Evolutionary conservation across 1,140 invertebrate genomes (phyloP).

Genomic region (Rhopalosiphum padi): DNA sequence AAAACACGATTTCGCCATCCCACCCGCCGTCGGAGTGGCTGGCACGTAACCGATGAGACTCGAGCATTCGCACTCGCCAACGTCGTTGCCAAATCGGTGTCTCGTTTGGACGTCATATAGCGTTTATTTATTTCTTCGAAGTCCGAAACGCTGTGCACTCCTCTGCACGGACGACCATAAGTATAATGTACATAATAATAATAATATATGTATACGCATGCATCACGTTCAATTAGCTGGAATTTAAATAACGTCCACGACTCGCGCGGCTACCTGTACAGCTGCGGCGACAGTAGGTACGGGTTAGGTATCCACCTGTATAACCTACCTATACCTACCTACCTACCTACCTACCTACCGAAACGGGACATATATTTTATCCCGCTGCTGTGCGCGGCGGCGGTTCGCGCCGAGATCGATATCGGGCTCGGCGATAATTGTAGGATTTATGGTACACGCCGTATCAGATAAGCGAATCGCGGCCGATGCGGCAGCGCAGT

Average conservation of each 20-base stretch:
- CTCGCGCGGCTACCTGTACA: background rate
- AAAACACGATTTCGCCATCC: background rate
- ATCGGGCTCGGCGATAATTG: constrained; percentile 24
- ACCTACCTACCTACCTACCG: background rate
- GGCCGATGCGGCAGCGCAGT: background rate
- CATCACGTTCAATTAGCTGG: constrained; percentile 4
- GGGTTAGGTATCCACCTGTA: background rate
- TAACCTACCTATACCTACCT: background rate
- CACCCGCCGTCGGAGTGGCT: background rate
- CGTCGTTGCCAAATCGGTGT: background rate
- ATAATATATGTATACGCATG: background rate
- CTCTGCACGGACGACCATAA: background rate
- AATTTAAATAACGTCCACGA: background rate
- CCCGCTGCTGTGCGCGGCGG: background rate
- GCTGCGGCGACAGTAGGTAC: too few species aligned
- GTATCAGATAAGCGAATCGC: constrained; percentile 30
- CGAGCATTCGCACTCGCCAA: background rate
- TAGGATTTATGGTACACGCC: constrained; percentile 22
- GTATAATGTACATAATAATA: background rate
- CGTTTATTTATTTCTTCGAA: background rate
- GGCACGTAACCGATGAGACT: background rate
- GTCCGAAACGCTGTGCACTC: background rate
- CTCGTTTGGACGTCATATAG: background rate
- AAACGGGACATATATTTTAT: constrained; percentile 29
- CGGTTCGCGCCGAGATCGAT: background rate